phyloP scores from a whole-genome alignment of 2,113 vertebrate species.

The Cheirogaleus medius region DNA sequence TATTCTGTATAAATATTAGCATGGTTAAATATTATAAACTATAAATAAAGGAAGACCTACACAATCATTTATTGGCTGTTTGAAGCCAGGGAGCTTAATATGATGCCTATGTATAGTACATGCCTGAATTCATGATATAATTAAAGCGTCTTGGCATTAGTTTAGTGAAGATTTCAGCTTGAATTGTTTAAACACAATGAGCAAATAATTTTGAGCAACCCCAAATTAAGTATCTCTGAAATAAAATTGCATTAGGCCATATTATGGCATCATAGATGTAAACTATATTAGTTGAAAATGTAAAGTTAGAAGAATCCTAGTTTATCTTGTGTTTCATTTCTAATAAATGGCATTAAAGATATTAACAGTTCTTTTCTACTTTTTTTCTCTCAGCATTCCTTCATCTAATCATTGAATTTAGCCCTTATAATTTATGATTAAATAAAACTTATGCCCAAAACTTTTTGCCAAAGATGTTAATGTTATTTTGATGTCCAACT shows the following conservation, averaged over 20 bases:
- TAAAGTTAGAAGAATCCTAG: constrained; percentile 4
- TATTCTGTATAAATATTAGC: not conserved
- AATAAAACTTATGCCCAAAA: not conserved
- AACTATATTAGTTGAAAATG: not conserved
- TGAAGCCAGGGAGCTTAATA: not conserved
- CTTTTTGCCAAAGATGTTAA: not conserved
- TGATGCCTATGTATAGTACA: not conserved
- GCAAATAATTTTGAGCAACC: not conserved
- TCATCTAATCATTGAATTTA: not conserved
- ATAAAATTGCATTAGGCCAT: not conserved
- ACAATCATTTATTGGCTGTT: not conserved
- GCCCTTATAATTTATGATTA: not conserved
- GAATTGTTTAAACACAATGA: not conserved
- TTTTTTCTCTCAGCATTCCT: not conserved
- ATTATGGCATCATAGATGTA: not conserved
- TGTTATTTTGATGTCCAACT: not conserved
- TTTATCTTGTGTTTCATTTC: constrained; percentile 28
- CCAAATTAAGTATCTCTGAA: not conserved
- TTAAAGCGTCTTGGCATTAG: not conserved
- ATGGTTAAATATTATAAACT: not conserved
- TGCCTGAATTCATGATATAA: not conserved
- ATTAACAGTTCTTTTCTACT: not conserved
- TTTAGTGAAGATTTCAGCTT: not conserved
- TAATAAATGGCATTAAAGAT: not conserved
- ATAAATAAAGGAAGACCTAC: not conserved